These are phyloP conservation scores for Pocillopora verrucosa DNA, from an alignment of 64 coral and sea anemone genomes.

Conservation along the genomic window DNA sequence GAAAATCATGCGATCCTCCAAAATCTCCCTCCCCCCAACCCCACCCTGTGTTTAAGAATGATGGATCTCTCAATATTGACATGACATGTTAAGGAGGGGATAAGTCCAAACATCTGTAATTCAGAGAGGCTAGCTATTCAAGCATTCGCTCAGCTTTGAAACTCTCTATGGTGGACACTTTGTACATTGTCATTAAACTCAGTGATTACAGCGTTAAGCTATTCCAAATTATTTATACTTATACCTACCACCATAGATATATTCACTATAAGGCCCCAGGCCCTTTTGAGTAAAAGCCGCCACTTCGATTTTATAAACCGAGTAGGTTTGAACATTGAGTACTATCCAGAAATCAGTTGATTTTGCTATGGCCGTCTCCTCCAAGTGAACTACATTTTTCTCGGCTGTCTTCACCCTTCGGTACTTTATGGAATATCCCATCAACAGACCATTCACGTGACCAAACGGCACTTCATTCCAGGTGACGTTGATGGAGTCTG, in stretches of 20 bases:
- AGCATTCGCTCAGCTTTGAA: no score
- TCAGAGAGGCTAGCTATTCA: no score
- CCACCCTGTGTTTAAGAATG: no score
- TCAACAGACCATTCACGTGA: slow-evolving; percentile 3
- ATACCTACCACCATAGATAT: slow-evolving; percentile 42
- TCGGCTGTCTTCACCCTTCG: slow-evolving; percentile 36
- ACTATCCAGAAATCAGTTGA: not conserved
- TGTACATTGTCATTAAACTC: no score
- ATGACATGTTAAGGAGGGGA: no score
- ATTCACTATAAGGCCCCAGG: slow-evolving; percentile 36
- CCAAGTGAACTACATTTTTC: not conserved
- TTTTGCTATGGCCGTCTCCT: slow-evolving; percentile 6
- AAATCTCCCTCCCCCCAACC: no score
- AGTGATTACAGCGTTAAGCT: no score
- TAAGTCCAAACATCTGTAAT: no score
- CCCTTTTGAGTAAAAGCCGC: slow-evolving; percentile 50
- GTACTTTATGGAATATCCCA: slow-evolving; percentile 40
- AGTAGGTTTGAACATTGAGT: slow-evolving; percentile 24
- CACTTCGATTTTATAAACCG: slow-evolving; percentile 52
- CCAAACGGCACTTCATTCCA: slow-evolving; percentile 18
- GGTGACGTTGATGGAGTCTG: not conserved
- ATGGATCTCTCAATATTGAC: no score
- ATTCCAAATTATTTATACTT: not conserved
- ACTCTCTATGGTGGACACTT: no score
- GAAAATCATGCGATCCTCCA: not conserved